phyloP scores from a whole-genome alignment of 1,140 invertebrate genomes.

The Drosophila suzukii region DNA sequence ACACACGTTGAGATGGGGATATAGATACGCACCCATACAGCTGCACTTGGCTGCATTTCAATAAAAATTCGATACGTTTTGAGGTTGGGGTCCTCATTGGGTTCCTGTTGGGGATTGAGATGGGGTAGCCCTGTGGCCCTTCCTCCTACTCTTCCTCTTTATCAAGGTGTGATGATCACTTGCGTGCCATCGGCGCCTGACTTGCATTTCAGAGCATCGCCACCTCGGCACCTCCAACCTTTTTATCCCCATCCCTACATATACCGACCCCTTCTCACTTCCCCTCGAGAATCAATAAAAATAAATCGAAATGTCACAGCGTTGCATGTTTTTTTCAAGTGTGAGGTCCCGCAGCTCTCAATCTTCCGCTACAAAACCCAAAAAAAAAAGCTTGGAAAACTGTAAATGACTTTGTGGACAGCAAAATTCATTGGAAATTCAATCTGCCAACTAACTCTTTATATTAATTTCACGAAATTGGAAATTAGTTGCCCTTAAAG shows the following conservation, averaged over 20 bases:
- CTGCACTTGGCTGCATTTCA: conserved; percentile 63
- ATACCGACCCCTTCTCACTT: conserved; percentile 3
- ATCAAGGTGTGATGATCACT: conserved; percentile 83
- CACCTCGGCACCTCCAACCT: conserved; percentile 41
- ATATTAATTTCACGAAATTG: conserved; percentile 61
- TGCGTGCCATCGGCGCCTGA: conserved; percentile 81
- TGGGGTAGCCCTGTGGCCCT: conserved; percentile 14
- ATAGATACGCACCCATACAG: conserved; percentile 20
- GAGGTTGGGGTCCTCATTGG: not conserved
- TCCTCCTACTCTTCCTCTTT: conserved; percentile 38
- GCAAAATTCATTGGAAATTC: conserved; percentile 50
- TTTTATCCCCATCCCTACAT: not conserved
- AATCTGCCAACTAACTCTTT: conserved; percentile 33
- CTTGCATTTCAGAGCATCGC: conserved; percentile 74
- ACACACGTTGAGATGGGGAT: conserved; percentile 28
- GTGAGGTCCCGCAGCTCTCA: conserved; percentile 73
- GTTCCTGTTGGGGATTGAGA: conserved; percentile 7
- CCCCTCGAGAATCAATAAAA: conserved; percentile 74
- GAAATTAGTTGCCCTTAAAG: conserved; percentile 58
- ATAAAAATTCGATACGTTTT: conserved; percentile 82
- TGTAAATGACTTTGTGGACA: conserved; percentile 75
- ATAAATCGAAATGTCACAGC: conserved; percentile 80
- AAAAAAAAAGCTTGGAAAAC: conserved; percentile 23
- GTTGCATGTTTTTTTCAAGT: conserved; percentile 63
- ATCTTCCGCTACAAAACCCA: conserved; percentile 10